These are phyloP conservation scores for Pomatorhinus ruficollis DNA, from an alignment of 2,113 vertebrate genomes.

Conservation along the genomic window DNA sequence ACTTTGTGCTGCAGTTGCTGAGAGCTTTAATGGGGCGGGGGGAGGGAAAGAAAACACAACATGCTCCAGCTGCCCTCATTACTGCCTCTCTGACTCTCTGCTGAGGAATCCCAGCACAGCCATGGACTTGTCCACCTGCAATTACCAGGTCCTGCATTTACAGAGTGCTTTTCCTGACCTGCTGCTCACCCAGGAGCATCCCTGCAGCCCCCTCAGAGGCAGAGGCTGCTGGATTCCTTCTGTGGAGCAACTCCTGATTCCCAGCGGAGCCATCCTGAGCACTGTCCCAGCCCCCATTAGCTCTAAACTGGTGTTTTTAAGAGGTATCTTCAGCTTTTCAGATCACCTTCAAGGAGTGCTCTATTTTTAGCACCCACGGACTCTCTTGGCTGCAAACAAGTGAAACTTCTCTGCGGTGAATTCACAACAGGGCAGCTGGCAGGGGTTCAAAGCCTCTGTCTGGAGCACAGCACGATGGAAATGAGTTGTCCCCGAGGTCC, in stretches of 20 bases:
- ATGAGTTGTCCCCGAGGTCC: not conserved
- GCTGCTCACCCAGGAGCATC: not conserved
- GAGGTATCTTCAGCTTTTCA: not conserved
- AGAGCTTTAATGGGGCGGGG: not conserved
- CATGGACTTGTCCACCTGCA: not conserved
- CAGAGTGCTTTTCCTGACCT: not conserved
- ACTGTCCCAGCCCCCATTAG: not conserved
- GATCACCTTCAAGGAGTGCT: not conserved
- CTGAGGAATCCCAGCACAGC: not conserved
- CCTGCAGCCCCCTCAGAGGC: not conserved
- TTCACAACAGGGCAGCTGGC: not conserved
- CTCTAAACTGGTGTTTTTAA: not conserved
- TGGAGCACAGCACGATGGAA: not conserved
- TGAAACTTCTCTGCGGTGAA: not conserved
- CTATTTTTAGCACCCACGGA: slow-evolving; percentile 4
- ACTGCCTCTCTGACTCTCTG: not conserved
- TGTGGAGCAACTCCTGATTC: not conserved
- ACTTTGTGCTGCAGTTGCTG: not conserved
- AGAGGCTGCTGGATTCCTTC: rapidly evolving
- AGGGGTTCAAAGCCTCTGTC: not conserved
- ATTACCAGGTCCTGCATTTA: not conserved
- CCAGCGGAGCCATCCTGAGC: rapidly evolving
- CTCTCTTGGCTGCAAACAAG: slow-evolving; percentile 19
- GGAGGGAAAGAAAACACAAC: not conserved
- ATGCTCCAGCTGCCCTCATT: not conserved